Evolutionary conservation across 2,888 invertebrate genomes (phyloP), one percentile per base, ranked within the genome.

Genomic region (Unio delphinus): DNA sequence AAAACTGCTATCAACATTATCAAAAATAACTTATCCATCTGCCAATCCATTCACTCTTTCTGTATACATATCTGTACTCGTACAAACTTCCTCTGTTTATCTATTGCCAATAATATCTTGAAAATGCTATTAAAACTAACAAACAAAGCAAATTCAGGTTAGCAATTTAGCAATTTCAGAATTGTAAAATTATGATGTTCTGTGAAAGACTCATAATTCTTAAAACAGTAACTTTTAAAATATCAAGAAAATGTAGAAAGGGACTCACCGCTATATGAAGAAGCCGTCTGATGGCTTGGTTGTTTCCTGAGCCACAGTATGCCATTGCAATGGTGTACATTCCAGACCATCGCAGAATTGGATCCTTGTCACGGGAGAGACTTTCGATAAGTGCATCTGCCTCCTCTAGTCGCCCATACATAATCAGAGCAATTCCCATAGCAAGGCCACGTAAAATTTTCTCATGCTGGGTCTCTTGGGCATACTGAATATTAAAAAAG

Each of bases 321-420:
- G 99, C 98, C 93, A 98, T 97, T 1, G 98, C 99, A 68, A 99
- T 92, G 0, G 98, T 98, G 91, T 98, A 98, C 94, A 99, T 98
- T 75, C 97, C 99, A 63, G 98, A 97, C 76, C 99, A 94, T 82
- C 98, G 93, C 73, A 99, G 92, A 80, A 98, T 94, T 8, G 98
- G 97, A 91, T 98, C 97, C 90, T 99, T 98, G 89, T 99, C 98
- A 70, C 95, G 93, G 75, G 95, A 92, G 63, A 99, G 92, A 80
- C 95, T 95, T 77, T 95, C 94, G 62, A 99, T 96, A 67, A 98
- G 92, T 7, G 95, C 94, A 91, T 99, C 98, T 17, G 98, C 98
- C 90, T 98, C 98, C 89, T 99, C 99, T 75, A 98, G 92, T 28
- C 97, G 93, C 17, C 98, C 98, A 89, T 97, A 99, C 96, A 98